Evolutionary conservation across 2,888 invertebrate species (phyloP).

Genomic region (Gastracanthus pulcherrimus): DNA sequence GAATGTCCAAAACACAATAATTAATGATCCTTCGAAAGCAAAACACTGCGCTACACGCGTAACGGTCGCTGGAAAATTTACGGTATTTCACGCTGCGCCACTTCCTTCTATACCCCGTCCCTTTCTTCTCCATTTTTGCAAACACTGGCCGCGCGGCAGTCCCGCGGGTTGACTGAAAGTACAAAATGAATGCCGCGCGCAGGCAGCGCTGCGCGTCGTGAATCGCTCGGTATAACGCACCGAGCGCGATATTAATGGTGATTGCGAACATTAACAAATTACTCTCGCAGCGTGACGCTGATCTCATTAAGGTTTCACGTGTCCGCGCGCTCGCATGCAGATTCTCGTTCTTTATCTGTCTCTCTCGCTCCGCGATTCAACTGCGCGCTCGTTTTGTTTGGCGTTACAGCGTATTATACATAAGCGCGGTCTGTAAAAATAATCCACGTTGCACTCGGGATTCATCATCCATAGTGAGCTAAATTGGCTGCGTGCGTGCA

Average conservation of each 20-base stretch:
- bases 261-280: constrained; percentile 46
- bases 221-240: background rate
- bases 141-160: too few relatives aligned
- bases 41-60: background rate
- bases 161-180: background rate
- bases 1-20: background rate
- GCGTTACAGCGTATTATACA: background rate
- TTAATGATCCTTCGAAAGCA: background rate
- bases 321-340: background rate
- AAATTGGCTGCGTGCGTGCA: constrained; percentile 1
- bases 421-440: background rate
- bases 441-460: background rate
- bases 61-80: background rate
- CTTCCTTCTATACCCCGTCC: background rate
- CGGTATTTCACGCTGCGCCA: background rate
- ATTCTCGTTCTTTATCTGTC: background rate
- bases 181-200: background rate
- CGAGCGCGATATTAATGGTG: constrained; percentile 17
- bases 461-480: constrained; percentile 9
- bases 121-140: background rate
- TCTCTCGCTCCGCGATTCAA: constrained; percentile 1
- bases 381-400: background rate
- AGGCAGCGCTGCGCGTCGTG: too few relatives aligned
- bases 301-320: constrained; percentile 59
- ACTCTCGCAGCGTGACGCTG: constrained; percentile 34